Base-by-base conservation (phyloP, 2,113 vertebrate species). In the Seriola quinqueradiata region DNA sequence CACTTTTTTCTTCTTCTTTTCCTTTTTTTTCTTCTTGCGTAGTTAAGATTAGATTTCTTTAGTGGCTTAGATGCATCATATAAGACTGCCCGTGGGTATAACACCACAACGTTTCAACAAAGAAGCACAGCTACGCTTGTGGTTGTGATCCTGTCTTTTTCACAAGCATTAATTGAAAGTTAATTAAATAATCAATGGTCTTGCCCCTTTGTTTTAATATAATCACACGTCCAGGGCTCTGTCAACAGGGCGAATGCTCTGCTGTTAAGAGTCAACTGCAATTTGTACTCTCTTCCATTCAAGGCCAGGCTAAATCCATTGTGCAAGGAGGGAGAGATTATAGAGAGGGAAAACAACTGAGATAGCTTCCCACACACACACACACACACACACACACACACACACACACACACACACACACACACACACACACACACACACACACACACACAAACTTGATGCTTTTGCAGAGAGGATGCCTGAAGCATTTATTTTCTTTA, bases 401-500 rank as follows among this genome's bases (percentile, higher is more conserved):
- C 63, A 70, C 57, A 48, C 59, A 48, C 58, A 54, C 59, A 48
- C n/a, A 72, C 75, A 52, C 64, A 78, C 75, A 52, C 67, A 23
- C 16, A 61, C 70, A 54, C 63, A 70, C 57, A 48, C 75, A 52
- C 67, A 23, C 16, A 61, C 70, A 54, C 63, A 70, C 57, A 48
- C 54, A 40, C 58, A 54, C 59, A 40, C n/a, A 72, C 75, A 52
- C 64, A 78, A 79, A 86, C 71, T 71, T 77, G 75, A 84, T 84
- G 77, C 81, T 85, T 80, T 87, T 76, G 84, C 67, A 82, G 73
- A 59, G 81, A 91, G 77, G 85, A 87, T 52, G 92, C 92, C 88
- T 84, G 77, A 80, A 94, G 93, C 91, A 86, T 93, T 93, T 92
- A 93, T 90, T 92, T 91, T 84, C 87, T 93, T 90, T 94, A 95